phyloP scores from a whole-genome alignment of 1,140 invertebrate species.

The Polypedilum pembai region DNA sequence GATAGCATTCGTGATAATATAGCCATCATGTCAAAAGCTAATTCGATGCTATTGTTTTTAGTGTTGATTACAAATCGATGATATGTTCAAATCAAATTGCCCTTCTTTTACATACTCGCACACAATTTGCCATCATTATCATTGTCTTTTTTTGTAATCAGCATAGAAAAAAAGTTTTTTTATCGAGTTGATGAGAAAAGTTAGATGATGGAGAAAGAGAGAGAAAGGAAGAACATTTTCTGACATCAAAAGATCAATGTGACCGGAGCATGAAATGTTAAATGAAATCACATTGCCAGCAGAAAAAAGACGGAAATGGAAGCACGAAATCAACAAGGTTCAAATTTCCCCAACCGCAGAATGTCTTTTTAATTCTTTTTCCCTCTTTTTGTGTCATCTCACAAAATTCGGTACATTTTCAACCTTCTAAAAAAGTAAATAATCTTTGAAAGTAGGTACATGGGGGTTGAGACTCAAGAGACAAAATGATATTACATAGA shows the following conservation, averaged over 20 bases:
- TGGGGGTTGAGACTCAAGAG: too few relatives aligned
- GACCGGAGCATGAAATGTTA: background rate
- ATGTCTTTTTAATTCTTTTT: too few relatives aligned
- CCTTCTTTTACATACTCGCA: background rate
- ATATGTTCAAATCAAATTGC: slow-evolving; percentile 1
- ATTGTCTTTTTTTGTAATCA: background rate
- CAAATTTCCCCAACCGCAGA: background rate
- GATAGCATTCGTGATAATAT: background rate
- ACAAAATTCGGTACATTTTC: too few relatives aligned
- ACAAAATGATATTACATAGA: too few relatives aligned
- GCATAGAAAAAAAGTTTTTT: too few relatives aligned
- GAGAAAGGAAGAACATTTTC: too few relatives aligned
- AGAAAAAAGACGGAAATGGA: background rate
- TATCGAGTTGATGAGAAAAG: too few relatives aligned
- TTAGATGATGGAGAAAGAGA: too few relatives aligned
- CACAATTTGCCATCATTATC: slow-evolving; percentile 8
- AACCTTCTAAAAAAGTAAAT: too few relatives aligned
- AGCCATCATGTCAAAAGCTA: slow-evolving; percentile 9
- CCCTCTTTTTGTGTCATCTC: too few relatives aligned
- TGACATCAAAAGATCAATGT: slow-evolving; percentile 1
- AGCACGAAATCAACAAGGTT: slow-evolving; percentile 3
- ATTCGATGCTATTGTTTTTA: background rate
- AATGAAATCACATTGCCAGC: background rate
- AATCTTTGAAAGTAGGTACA: too few relatives aligned
- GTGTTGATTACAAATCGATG: background rate